A percentile compares a stretch with the other conserved stretches of the same genome.
Evolutionary conservation across 1,140 invertebrate genomes (phyloP).

Genomic region (Heliconius nattereri): DNA sequence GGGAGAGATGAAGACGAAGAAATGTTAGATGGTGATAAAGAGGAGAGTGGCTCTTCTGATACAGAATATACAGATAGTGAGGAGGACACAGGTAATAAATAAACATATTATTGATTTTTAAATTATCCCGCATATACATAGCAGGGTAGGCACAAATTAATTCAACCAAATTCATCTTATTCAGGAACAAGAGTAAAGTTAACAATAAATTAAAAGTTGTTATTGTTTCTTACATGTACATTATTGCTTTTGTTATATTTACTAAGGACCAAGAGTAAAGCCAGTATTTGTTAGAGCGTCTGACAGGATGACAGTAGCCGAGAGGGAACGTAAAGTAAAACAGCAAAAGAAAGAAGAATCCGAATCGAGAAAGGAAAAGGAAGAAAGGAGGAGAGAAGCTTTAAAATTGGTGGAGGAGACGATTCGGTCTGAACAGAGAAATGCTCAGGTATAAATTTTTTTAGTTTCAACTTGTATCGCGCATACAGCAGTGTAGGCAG

Average conservation of each 20-base stretch:
- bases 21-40: slow-evolving; percentile 85
- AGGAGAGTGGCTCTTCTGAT: slow-evolving; percentile 84
- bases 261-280: slow-evolving; percentile 90
- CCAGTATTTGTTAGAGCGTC: slow-evolving; percentile 98
- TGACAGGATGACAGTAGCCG: slow-evolving; percentile 96
- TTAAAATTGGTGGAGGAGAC: slow-evolving; percentile 95
- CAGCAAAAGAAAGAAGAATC: slow-evolving; percentile 92
- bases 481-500: no score
- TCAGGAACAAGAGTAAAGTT: no score
- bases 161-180: no score
- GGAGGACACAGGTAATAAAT: slow-evolving; percentile 86
- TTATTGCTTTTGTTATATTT: not conserved
- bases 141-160: no score
- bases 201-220: no score
- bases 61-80: slow-evolving; percentile 95
- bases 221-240: no score
- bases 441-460: slow-evolving; percentile 57
- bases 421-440: slow-evolving; percentile 87
- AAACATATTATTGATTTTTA: no score
- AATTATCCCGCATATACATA: no score
- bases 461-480: not conserved
- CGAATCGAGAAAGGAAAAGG: slow-evolving; percentile 89
- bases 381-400: slow-evolving; percentile 92
- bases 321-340: slow-evolving; percentile 93
- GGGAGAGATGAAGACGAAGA: slow-evolving; percentile 87